Evolutionary conservation across 2,113 vertebrate genomes (phyloP).

Genomic region (Crotalus helleri): DNA sequence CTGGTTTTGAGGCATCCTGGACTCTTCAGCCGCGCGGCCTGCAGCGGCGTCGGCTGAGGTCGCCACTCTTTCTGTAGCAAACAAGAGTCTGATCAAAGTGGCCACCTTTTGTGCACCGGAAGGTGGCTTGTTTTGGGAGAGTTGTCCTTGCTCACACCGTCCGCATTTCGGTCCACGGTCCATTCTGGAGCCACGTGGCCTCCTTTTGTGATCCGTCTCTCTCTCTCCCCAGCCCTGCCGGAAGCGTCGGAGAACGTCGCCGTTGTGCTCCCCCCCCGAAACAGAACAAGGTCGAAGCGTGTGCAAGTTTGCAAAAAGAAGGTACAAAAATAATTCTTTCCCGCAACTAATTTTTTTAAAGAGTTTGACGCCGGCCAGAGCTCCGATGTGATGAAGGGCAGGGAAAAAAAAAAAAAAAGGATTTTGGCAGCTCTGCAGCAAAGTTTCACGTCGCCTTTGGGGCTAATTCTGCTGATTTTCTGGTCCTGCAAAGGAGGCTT

Average conservation of each 20-base stretch:
- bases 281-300: not conserved
- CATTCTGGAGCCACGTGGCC: accelerated
- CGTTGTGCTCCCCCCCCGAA: not conserved
- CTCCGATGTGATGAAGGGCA: accelerated
- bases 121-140: too few species aligned
- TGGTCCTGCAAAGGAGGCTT: not conserved
- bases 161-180: not conserved
- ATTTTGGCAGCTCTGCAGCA: not conserved
- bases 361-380: not conserved
- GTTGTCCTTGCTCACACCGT: not conserved
- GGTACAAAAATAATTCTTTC: not conserved
- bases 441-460: not conserved
- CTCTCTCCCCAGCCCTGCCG: not conserved
- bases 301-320: not conserved
- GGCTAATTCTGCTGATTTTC: not conserved
- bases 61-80: accelerated
- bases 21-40: not conserved
- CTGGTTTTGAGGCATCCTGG: conserved; percentile 42
- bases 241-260: not conserved
- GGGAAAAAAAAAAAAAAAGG: accelerated
- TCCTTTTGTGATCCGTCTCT: not conserved
- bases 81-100: accelerated
- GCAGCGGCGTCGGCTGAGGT: not conserved
- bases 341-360: not conserved
- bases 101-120: not conserved